Percentiles rank a stretch among this genome's conserved stretches.
Evolutionary conservation across 2,888 invertebrate species (phyloP).

Genomic region (Eucriotettix oculatus): DNA sequence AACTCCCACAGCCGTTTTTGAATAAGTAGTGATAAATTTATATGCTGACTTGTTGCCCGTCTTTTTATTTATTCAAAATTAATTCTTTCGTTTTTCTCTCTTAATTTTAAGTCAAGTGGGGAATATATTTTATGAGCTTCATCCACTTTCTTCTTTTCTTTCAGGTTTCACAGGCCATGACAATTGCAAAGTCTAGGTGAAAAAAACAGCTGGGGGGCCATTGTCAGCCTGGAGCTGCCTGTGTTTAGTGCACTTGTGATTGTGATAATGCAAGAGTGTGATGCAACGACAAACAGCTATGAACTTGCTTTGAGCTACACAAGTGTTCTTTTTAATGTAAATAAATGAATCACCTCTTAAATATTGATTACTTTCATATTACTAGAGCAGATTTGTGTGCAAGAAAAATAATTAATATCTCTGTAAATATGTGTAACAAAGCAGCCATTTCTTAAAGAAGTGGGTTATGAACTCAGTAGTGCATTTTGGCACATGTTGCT

Average conservation of each 20-base stretch:
- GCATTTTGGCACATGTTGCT: slow-evolving; percentile 7
- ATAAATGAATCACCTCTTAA: slow-evolving; percentile 7
- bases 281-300: background rate
- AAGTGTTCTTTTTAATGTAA: slow-evolving; percentile 7
- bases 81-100: too few species aligned
- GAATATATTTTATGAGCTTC: background rate
- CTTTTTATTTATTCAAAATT: too few species aligned
- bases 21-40: too few species aligned
- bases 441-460: slow-evolving; percentile 7
- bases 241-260: background rate
- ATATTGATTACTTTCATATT: slow-evolving; percentile 4
- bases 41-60: too few species aligned
- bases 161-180: slow-evolving; percentile 66
- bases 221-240: background rate
- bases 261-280: background rate
- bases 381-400: slow-evolving; percentile 5
- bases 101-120: too few species aligned
- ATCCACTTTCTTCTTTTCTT: slow-evolving; percentile 8
- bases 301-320: background rate
- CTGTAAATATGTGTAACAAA: slow-evolving; percentile 7
- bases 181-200: slow-evolving; percentile 40
- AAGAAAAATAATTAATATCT: slow-evolving; percentile 9
- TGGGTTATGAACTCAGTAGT: slow-evolving; percentile 6
- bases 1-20: too few species aligned
- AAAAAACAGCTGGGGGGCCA: background rate